Base-by-base conservation (phyloP, 2,888 invertebrate genomes). In the Elysia crispata region DNA sequence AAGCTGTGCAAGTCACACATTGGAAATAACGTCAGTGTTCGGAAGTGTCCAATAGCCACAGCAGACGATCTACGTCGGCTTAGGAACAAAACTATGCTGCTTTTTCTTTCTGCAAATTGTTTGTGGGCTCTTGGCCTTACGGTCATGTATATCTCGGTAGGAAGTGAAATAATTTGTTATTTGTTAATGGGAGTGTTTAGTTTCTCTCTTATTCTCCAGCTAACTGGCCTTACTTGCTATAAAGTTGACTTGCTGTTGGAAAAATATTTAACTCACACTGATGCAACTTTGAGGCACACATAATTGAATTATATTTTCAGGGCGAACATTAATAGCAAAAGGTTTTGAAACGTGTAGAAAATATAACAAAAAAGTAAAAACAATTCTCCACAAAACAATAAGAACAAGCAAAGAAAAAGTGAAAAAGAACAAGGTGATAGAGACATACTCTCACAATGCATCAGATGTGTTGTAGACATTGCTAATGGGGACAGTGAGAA, bases 221-320 rank as follows among this genome's bases (percentile, higher is more conserved):
- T 87, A 8, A 73, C 86, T 1, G 87, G 87, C 0, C 79, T 87
- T 81, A 84, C 84, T 0, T 83, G 84, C 5, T 85, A 86, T 80
- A 85, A 85, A 57, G 69, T 82, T 41, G 82, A 86, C 49, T 83
- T 83, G 23, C 74, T 83, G 18, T 78, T 86, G n/a, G 76, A 81
- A 20, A 66, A 79, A 1, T 83, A 86, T 30, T 54, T 78, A 13
- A 0, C 1, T 1, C 64, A 60, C 66, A 60, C 60, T 3, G 41
- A 41, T 11, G 41, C 41, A 6, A 6, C 41, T 41, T 41, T 41
- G 3, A 41, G 41, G 11, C 41, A 3, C 11, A 11, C 41, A 11
- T 41, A 41, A 41, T 41, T n/a, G n/a, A n/a, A n/a, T n/a, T n/a
- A n/a, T n/a, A n/a, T n/a, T n/a, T n/a, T n/a, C n/a, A n/a, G n/a